Evolutionary conservation across 2,113 vertebrate genomes (phyloP).

Genomic region (Dasypus novemcinctus): DNA sequence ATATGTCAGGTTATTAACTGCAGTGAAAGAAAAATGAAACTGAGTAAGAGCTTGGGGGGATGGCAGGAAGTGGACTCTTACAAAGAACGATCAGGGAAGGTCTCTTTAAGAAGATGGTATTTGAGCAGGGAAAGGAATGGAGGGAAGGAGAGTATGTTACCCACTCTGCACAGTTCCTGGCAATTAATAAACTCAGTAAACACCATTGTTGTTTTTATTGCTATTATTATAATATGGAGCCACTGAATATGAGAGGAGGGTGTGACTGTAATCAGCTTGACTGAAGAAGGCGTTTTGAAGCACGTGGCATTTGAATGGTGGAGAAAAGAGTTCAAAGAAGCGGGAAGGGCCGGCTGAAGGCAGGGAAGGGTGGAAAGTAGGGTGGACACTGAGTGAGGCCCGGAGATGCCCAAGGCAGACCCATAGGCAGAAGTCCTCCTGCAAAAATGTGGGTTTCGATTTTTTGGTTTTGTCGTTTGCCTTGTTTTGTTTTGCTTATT

Average conservation of each 20-base stretch:
- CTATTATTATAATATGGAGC: not conserved
- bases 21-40: not conserved
- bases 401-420: fast-evolving
- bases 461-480: not conserved
- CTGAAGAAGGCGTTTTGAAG: not conserved
- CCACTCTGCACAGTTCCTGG: fast-evolving
- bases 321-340: too few relatives aligned
- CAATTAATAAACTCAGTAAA: not conserved
- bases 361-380: not conserved
- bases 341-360: not conserved
- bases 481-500: too few relatives aligned
- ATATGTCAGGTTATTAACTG: not conserved
- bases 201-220: not conserved
- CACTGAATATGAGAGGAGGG: not conserved
- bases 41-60: fast-evolving
- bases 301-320: not conserved
- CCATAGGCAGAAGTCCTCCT: fast-evolving
- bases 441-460: fast-evolving
- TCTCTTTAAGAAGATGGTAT: not conserved
- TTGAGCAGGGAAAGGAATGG: not conserved
- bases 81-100: not conserved
- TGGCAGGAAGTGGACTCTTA: fast-evolving
- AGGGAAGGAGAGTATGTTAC: fast-evolving
- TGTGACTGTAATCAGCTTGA: not conserved
- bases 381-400: fast-evolving